Evolutionary conservation across 2,113 vertebrate genomes (phyloP).

Genomic region (Potamarius usumacintae): DNA sequence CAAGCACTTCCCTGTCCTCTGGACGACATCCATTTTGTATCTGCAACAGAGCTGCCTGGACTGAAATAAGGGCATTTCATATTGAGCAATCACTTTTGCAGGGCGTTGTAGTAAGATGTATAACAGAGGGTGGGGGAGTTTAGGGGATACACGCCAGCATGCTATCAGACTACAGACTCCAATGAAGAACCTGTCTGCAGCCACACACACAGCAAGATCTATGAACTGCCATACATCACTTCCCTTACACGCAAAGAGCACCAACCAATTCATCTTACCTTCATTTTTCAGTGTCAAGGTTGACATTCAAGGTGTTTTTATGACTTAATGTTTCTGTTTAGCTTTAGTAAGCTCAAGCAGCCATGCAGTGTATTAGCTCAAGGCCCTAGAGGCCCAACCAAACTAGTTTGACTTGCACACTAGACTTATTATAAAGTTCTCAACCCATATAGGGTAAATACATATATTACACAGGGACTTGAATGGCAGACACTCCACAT

Average conservation of each 20-base stretch:
- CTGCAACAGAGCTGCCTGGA: slow-evolving; percentile 22
- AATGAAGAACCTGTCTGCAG: slow-evolving; percentile 43
- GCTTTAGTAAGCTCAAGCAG: slow-evolving; percentile 52
- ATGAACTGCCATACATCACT: slow-evolving; percentile 54
- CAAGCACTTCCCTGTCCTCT: slow-evolving; percentile 45
- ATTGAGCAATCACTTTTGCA: slow-evolving; percentile 54
- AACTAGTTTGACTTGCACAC: neutral
- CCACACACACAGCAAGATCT: slow-evolving; percentile 45
- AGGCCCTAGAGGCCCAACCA: neutral
- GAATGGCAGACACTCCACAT: neutral
- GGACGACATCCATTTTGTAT: slow-evolving; percentile 45
- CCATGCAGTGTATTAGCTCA: slow-evolving; percentile 31
- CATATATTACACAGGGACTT: neutral
- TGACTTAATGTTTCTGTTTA: slow-evolving; percentile 74
- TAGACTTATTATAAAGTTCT: neutral
- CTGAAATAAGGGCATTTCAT: slow-evolving; percentile 51
- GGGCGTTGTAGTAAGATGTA: slow-evolving; percentile 44
- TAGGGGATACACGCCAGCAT: slow-evolving; percentile 36
- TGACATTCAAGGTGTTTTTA: slow-evolving; percentile 78
- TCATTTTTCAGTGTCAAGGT: slow-evolving; percentile 68
- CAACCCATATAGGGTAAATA: neutral
- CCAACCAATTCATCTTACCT: slow-evolving; percentile 65
- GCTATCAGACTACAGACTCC: slow-evolving; percentile 24
- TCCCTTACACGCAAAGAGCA: slow-evolving; percentile 59
- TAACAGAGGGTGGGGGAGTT: neutral